Evolutionary conservation across 2,888 invertebrate species (phyloP).

Genomic region (Plebejus argus): DNA sequence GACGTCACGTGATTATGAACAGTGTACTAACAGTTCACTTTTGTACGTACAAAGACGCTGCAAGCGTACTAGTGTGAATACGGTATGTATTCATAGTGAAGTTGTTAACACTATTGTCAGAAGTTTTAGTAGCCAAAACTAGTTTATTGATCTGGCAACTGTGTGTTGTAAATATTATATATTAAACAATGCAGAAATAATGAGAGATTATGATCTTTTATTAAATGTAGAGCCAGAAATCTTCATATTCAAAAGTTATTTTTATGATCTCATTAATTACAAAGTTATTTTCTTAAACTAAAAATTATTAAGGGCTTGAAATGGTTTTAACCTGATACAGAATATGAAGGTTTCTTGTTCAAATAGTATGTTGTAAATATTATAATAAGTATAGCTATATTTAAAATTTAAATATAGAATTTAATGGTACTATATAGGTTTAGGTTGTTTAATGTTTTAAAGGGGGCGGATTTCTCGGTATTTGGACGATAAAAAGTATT

Average conservation of each 20-base stretch:
- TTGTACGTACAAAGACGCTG: neutral
- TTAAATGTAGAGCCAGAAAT: neutral
- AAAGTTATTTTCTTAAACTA: neutral
- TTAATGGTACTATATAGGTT: neutral
- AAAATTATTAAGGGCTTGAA: neutral
- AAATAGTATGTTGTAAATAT: neutral
- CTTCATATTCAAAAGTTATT: neutral
- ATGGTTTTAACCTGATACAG: neutral
- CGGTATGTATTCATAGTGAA: neutral
- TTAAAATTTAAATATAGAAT: neutral
- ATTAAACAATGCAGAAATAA: neutral
- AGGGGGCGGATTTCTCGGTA: neutral
- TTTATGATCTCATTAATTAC: neutral
- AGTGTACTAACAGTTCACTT: no score
- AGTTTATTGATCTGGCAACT: neutral
- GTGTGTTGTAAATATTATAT: neutral
- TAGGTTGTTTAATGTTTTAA: no score
- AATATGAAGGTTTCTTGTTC: slow-evolving; percentile 11
- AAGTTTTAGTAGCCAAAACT: neutral
- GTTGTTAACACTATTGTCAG: neutral
- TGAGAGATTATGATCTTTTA: neutral
- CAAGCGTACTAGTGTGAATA: neutral
- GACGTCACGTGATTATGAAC: no score
- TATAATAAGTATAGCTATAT: neutral
- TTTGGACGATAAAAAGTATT: neutral